phyloP scores from a whole-genome alignment of 1,140 invertebrate species.

The honey bee (Apis mellifera) region Amel_HAv3.1 CM009942.2:65501-66000 shows the following conservation, averaged over 20 bases:
- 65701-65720: background rate
- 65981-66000: background rate
- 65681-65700: too few relatives aligned
- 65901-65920: background rate
- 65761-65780: background rate
- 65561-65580: slow-evolving; percentile 53
- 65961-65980: background rate
- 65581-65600: slow-evolving; percentile 45
- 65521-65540: slow-evolving; percentile 65
- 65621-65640: slow-evolving; percentile 23
- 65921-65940: slow-evolving; percentile 10
- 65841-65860: background rate
- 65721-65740: background rate
- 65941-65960: background rate
- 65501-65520: slow-evolving; percentile 63
- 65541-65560: slow-evolving; percentile 66
- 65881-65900: slow-evolving; percentile 18
- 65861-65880: slow-evolving; percentile 22
- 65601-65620: too few relatives aligned
- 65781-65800: slow-evolving; percentile 5
- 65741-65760: background rate
- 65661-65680: background rate
- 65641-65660: slow-evolving; percentile 16
- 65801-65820: background rate
- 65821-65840: too few relatives aligned